These are phyloP conservation scores for Heliconius erato DNA, from an alignment of 2,888 invertebrate species.

Conservation along the genomic window DNA sequence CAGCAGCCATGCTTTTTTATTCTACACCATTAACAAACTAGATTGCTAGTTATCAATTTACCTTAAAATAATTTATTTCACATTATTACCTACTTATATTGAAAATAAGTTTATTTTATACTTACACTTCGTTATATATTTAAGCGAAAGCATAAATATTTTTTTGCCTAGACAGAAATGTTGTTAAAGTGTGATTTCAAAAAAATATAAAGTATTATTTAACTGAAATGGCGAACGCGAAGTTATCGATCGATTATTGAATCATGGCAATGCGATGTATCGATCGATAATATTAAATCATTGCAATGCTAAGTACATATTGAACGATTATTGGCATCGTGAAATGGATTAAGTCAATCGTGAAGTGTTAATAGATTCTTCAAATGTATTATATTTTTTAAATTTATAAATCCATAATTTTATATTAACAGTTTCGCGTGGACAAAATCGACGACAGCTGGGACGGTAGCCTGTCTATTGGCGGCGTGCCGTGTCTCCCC, in stretches of 20 bases:
- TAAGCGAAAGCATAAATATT: not conserved
- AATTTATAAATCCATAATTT: not conserved
- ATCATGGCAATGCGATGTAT: not conserved
- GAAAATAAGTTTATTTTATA: not conserved
- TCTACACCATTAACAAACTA: not conserved
- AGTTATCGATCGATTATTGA: too few relatives aligned
- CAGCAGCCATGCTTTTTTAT: not conserved
- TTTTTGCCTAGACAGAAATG: not conserved
- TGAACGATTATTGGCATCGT: not conserved
- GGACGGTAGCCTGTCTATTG: slow-evolving; percentile 92
- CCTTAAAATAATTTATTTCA: too few relatives aligned
- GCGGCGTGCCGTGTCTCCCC: slow-evolving; percentile 91
- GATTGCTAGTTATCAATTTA: not conserved
- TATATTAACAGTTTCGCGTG: slow-evolving; percentile 87
- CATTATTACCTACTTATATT: not conserved
- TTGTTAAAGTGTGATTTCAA: not conserved
- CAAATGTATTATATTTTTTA: not conserved
- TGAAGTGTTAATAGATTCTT: not conserved
- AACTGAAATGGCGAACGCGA: too few relatives aligned
- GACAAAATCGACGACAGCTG: slow-evolving; percentile 90
- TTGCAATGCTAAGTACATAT: too few relatives aligned
- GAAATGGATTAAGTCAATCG: not conserved
- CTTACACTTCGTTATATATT: not conserved
- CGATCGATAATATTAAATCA: too few relatives aligned
- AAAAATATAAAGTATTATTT: not conserved